Percentiles rank a stretch among this genome's conserved stretches.
phyloP scores from a whole-genome alignment of 2,797 vertebrate species.

The Spizella passerina region DNA sequence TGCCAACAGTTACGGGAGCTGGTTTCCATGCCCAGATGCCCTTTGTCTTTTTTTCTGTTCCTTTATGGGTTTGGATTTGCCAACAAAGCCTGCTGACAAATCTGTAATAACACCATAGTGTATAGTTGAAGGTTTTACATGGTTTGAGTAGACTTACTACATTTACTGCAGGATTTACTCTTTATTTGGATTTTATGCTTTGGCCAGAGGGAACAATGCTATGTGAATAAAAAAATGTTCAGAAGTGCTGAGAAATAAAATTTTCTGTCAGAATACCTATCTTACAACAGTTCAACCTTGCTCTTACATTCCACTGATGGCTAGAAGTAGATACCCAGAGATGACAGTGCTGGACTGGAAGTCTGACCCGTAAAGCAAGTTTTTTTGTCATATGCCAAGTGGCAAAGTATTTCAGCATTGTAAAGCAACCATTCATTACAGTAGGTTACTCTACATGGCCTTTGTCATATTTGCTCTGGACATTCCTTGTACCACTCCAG shows the following conservation, averaged over 20 bases:
- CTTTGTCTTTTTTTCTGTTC: not conserved
- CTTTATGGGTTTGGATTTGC: not conserved
- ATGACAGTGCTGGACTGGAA: not conserved
- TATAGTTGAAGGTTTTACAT: not conserved
- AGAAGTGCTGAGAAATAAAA: not conserved
- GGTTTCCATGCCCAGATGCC: not conserved
- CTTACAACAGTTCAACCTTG: not conserved
- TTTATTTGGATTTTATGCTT: not conserved
- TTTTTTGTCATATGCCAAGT: not conserved
- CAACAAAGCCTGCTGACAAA: not conserved
- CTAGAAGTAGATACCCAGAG: not conserved
- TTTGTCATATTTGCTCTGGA: not conserved
- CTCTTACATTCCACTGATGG: not conserved
- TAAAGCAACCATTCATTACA: not conserved
- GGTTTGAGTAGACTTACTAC: not conserved
- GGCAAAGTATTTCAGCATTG: not conserved
- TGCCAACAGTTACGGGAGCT: not conserved
- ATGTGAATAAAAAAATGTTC: not conserved
- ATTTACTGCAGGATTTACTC: not conserved
- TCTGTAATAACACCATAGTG: not conserved
- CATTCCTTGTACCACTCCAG: not conserved
- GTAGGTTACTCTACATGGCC: not conserved
- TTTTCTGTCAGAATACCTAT: not conserved
- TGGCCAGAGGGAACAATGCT: not conserved
- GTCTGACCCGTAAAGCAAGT: not conserved